Percentiles rank a stretch among this genome's conserved stretches.
These are phyloP conservation scores for Gouania willdenowi DNA, from an alignment of 2,797 vertebrate species.

Conservation along the genomic window DNA sequence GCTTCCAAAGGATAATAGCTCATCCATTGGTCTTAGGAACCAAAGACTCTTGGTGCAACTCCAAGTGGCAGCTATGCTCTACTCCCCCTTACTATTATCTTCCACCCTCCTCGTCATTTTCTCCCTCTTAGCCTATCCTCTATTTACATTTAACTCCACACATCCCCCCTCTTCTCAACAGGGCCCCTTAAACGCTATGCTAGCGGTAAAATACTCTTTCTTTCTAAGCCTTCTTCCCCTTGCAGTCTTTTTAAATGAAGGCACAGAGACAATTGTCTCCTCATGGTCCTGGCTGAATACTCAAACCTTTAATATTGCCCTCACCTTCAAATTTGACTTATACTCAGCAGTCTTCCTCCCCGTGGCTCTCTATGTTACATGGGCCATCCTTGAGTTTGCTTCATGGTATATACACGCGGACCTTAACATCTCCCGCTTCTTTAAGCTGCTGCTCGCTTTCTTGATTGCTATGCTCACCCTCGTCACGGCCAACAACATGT, in stretches of 20 bases:
- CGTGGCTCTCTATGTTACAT: conserved; percentile 20
- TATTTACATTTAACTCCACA: no score
- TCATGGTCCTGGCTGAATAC: conserved; percentile 7
- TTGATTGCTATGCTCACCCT: conserved; percentile 22
- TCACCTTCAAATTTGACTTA: conserved; percentile 1
- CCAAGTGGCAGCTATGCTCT: conserved; percentile 49
- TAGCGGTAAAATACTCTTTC: conserved; percentile 8
- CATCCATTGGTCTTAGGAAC: conserved; percentile 67
- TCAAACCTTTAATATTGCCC: rapidly evolving
- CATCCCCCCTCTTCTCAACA: no score
- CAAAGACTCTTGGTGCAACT: conserved; percentile 67
- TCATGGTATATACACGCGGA: conserved; percentile 35
- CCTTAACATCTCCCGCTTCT: conserved; percentile 17
- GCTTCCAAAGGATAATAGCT: conserved; percentile 60
- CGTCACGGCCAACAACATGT: conserved; percentile 38
- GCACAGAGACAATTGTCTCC: rapidly evolving
- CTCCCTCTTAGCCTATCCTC: rapidly evolving
- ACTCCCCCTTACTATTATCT: rapidly evolving
- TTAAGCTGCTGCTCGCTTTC: conserved; percentile 40
- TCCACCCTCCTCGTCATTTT: rapidly evolving
- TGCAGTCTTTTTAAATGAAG: rapidly evolving
- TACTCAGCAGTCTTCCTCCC: conserved; percentile 15
- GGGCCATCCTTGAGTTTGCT: conserved; percentile 48
- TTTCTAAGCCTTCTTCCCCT: not conserved
- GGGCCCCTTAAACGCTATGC: not conserved